phyloP scores from a whole-genome alignment of 2,888 invertebrate genomes.

The Eupeodes latifasciatus region DNA sequence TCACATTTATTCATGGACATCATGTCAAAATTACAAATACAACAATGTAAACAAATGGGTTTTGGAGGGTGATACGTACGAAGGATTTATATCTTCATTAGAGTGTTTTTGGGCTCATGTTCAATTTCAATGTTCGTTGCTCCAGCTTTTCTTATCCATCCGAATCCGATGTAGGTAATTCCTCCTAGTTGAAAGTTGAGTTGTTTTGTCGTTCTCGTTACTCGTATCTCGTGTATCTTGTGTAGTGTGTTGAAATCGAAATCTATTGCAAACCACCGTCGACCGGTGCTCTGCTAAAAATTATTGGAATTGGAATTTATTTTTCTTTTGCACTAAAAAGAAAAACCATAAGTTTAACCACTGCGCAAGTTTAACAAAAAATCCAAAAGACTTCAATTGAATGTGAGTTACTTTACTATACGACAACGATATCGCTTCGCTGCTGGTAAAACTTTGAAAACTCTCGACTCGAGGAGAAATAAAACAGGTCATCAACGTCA shows the following conservation, averaged over 20 bases:
- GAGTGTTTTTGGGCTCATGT: too few species aligned
- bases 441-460: conserved; percentile 24
- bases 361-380: conserved; percentile 37
- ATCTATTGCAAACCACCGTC: background rate
- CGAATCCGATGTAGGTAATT: background rate
- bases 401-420: conserved; percentile 40
- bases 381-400: background rate
- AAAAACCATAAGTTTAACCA: background rate
- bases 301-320: conserved; percentile 28
- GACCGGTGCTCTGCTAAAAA: conserved; percentile 13
- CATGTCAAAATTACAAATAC: too few species aligned
- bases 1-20: too few species aligned
- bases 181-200: too few species aligned
- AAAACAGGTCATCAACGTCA: conserved; percentile 66
- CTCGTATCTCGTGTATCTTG: too few species aligned
- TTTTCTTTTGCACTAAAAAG: conserved; percentile 1
- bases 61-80: too few species aligned
- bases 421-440: background rate
- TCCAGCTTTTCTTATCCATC: background rate
- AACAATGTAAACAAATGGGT: too few species aligned
- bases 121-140: background rate
- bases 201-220: too few species aligned
- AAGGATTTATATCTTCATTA: too few species aligned
- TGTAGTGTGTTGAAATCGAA: background rate
- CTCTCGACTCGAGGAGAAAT: background rate